These are phyloP conservation scores for Periophthalmus magnuspinnatus DNA, from an alignment of 2,797 vertebrate species.

Conservation along the genomic window DNA sequence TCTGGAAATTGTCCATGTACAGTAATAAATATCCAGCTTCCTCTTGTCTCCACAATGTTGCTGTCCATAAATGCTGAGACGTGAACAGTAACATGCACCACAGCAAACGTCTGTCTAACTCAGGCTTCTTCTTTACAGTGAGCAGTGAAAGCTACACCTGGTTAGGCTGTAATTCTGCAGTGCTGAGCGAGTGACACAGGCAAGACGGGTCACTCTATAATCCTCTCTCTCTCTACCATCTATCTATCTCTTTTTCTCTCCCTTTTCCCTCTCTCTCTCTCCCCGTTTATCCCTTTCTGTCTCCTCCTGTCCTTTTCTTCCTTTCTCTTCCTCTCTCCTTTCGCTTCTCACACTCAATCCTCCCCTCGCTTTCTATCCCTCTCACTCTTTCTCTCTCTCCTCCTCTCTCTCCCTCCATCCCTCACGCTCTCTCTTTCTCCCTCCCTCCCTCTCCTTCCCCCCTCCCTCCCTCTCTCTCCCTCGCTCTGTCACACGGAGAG, in stretches of 20 bases:
- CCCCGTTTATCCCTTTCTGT: constrained; percentile 83
- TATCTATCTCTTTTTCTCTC: constrained; percentile 93
- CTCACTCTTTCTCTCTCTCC: constrained; percentile 92
- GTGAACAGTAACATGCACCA: background rate
- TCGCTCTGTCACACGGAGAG: constrained; percentile 95
- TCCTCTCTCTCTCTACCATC: constrained; percentile 95
- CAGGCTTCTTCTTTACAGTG: constrained; percentile 77
- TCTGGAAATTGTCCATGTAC: background rate
- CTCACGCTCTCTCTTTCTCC: constrained; percentile 89
- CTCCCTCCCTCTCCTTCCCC: background rate
- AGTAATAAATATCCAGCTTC: too few relatives aligned
- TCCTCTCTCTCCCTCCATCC: constrained; percentile 92
- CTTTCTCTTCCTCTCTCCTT: constrained; percentile 89
- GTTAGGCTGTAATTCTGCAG: constrained; percentile 97
- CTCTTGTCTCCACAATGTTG: background rate
- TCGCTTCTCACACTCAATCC: too few relatives aligned
- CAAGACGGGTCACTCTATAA: constrained; percentile 99
- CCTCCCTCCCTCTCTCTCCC: constrained; percentile 87
- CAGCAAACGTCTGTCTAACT: constrained; percentile 25
- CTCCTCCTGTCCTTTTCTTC: constrained; percentile 81
- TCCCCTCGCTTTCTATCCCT: too few relatives aligned
- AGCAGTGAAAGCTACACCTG: constrained; percentile 91
- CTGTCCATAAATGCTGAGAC: background rate
- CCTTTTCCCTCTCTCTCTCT: constrained; percentile 75
- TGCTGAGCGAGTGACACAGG: constrained; percentile 97